A percentile compares a stretch with the other conserved stretches of the same genome.
phyloP scores from a whole-genome alignment of 2,888 invertebrate genomes.

The Drepanosiphum platanoidis region DNA sequence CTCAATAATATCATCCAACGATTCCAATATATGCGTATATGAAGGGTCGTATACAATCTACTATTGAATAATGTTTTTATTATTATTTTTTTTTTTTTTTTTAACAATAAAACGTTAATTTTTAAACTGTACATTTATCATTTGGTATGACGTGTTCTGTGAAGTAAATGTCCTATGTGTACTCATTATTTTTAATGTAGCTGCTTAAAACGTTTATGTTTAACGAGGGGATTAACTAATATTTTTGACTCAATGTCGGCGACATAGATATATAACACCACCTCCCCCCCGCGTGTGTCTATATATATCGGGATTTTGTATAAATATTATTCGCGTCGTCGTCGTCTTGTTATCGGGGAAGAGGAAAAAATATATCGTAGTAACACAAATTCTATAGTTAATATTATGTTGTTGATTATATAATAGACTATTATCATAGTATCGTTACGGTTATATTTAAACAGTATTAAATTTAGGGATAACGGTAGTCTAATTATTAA shows the following conservation, averaged over 20 bases:
- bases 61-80: not conserved
- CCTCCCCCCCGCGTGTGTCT: too few species aligned
- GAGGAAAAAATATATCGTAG: constrained; percentile 15
- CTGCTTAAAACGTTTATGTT: not conserved
- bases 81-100: not conserved
- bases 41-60: too few species aligned
- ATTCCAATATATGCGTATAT: too few species aligned
- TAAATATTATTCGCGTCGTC: too few species aligned
- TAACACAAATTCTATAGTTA: constrained; percentile 12
- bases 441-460: constrained; percentile 46
- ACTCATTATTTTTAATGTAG: constrained; percentile 13
- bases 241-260: not conserved
- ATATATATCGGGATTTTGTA: too few species aligned
- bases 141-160: not conserved
- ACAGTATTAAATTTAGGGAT: constrained; percentile 44
- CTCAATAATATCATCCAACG: too few species aligned
- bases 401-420: constrained; percentile 46
- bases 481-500: constrained; percentile 22
- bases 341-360: too few species aligned
- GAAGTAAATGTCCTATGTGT: constrained; percentile 14
- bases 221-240: not conserved
- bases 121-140: not conserved
- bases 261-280: not conserved
- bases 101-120: not conserved
- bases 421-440: constrained; percentile 46